phyloP scores from a whole-genome alignment of 1,140 invertebrate genomes.

The Pseudomyrmex gracilis region DNA sequence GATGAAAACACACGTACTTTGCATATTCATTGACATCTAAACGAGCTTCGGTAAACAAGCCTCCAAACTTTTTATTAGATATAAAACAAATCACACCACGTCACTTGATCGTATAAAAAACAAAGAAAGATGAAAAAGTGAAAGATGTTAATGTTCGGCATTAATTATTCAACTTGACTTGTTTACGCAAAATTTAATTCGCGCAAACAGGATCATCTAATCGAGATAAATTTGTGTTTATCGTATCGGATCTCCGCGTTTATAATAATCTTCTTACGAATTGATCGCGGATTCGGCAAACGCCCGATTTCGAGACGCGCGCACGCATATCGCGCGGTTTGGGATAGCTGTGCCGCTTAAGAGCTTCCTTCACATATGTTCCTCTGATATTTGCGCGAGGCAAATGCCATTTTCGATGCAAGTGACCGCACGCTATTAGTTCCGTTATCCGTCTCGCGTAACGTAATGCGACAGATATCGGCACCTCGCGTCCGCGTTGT shows the following conservation, averaged over 20 bases:
- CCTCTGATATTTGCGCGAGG: conserved; percentile 12
- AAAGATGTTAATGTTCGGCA: not conserved
- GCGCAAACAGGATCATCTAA: not conserved
- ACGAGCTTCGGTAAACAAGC: not conserved
- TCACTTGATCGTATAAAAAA: not conserved
- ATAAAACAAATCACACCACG: not conserved
- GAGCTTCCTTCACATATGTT: not conserved
- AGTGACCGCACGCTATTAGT: conserved; percentile 23
- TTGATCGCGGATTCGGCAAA: conserved; percentile 7
- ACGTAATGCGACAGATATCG: conserved; percentile 23
- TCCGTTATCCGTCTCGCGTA: conserved; percentile 29
- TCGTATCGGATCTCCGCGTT: not conserved
- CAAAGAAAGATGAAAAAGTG: too few species aligned
- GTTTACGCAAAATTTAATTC: not conserved
- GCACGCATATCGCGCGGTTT: not conserved
- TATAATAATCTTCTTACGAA: conserved; percentile 12
- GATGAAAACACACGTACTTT: not conserved
- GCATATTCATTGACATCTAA: not conserved
- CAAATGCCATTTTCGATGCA: not conserved
- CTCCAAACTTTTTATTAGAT: not conserved
- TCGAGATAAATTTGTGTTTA: not conserved
- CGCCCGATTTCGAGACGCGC: not conserved
- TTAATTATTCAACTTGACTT: not conserved
- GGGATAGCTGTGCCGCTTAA: not conserved
- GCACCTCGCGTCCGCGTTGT: not conserved